Evolutionary conservation across 2,888 invertebrate genomes (phyloP).

Genomic region (Phaedon cochleariae): DNA sequence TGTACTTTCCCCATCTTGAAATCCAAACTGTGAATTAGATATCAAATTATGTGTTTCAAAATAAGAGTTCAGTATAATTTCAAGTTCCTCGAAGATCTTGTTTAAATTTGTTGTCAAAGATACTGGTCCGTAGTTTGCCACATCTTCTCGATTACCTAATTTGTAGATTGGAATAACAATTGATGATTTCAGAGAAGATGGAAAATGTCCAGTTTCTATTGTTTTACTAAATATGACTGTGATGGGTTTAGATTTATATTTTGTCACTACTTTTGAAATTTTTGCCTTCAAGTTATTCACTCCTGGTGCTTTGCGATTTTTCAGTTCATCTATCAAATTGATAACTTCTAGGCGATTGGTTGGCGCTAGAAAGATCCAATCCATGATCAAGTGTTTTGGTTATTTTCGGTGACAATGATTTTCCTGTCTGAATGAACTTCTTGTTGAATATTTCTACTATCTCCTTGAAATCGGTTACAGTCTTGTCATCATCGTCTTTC

Average conservation of each 20-base stretch:
- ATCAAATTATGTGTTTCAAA: slow-evolving; percentile 7
- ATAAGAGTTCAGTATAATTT: neutral
- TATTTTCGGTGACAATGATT: neutral
- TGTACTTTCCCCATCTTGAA: no score
- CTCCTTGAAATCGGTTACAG: neutral
- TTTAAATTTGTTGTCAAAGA: slow-evolving; percentile 9
- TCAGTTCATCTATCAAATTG: neutral
- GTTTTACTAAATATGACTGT: neutral
- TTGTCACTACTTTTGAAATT: neutral
- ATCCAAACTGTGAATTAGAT: no score
- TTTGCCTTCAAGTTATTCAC: neutral
- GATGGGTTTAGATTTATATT: neutral
- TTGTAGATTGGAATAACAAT: no score
- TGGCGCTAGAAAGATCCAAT: neutral
- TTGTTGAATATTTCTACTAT: neutral
- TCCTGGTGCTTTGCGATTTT: neutral
- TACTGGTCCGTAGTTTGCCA: neutral
- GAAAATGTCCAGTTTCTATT: no score
- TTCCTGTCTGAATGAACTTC: neutral
- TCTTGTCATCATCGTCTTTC: neutral
- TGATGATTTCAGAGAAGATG: no score
- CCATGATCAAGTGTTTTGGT: neutral
- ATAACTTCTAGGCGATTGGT: neutral
- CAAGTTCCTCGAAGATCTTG: slow-evolving; percentile 12
- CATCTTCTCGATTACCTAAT: no score